Conservation (phyloP, 30 jellyfish, hydroid and myxozoan species). For the Pseudorhiza aurosa region DNA sequence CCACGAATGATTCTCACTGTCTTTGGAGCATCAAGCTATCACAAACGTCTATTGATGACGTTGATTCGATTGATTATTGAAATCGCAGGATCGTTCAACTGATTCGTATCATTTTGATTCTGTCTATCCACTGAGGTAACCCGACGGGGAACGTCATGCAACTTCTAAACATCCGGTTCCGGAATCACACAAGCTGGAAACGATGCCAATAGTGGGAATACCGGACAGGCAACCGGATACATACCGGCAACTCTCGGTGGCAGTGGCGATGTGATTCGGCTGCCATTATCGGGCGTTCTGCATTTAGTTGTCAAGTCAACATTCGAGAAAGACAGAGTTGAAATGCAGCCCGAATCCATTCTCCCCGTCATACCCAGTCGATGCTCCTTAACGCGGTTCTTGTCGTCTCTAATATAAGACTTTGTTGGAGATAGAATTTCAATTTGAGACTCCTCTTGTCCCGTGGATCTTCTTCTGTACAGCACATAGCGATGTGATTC, state of each 20-base stretch:
- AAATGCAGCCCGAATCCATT: constrained; percentile 40
- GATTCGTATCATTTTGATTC: too few relatives aligned
- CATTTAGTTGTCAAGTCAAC: constrained; percentile 40
- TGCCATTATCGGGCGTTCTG: constrained; percentile 49
- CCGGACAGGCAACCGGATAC: constrained; percentile 69
- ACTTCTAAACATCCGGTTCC: constrained; percentile 42
- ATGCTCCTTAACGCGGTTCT: not conserved
- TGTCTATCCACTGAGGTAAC: too few relatives aligned
- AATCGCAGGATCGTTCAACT: too few relatives aligned
- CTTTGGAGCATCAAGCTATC: too few relatives aligned
- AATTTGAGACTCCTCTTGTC: not conserved
- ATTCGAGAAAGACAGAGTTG: constrained; percentile 38
- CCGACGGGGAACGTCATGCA: too few relatives aligned
- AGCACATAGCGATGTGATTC: constrained; percentile 12
- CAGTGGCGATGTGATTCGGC: constrained; percentile 17
- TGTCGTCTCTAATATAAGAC: not conserved
- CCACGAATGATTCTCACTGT: too few relatives aligned
- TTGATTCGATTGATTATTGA: too few relatives aligned
- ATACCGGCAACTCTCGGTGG: constrained; percentile 2
- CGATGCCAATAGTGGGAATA: constrained; percentile 39
- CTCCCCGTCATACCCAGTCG: not conserved
- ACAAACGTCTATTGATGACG: too few relatives aligned
- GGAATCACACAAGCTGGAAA: constrained; percentile 60
- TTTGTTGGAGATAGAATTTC: constrained; percentile 15
- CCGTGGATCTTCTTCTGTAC: not conserved